Base-by-base conservation (phyloP, 2,113 vertebrate species). In the Sinocyclocheilus maitianheensis region DNA sequence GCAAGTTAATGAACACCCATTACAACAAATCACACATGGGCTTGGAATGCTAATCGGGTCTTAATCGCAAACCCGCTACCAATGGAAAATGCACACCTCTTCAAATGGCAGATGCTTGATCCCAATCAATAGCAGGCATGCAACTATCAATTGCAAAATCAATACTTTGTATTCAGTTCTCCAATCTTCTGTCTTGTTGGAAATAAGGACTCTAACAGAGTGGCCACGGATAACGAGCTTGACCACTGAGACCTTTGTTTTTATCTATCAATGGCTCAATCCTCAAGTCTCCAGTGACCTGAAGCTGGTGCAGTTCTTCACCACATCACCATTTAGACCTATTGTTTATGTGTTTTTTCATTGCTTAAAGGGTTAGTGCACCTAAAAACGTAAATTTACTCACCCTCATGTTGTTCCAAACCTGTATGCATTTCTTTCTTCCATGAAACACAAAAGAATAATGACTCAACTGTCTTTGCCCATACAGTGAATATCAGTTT, bases 101-200 rank as follows among this genome's bases (percentile, higher is more conserved):
- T 80, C 84, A 86, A 88, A 87, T 86, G 90, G 81, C 81, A 90
- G 78, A 78, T 85, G 82, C 77, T 81, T 85, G 84, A 86, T 88
- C 69, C 85, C 81, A 85, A 90, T 91, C 90, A 87, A 90, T 90
- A 87, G 22, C 79, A 85, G 83, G 85, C 87, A 88, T 90, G 89
- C 89, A 82, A 84, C 86, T 89, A 89, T 90, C 88, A 90, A 86
- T 90, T 88, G 88, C 88, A 71, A 86, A 90, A 90, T 91, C 90
- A 90, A 90, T 90, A 90, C 30, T 84, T 88, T 90, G 89, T 86
- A 91, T 89, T 89, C 84, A 22, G 55, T 75, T 60, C 71, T 81
- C 79, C 87, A 86, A 87, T 84, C 88, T 83, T 82, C 87, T 86
- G 82, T 89, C 87, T 83, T 85, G 77, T 84, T 86, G 84, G 74